Conservation (phyloP, 2,888 invertebrate species). For the Caenorhabditis parvicauda region DNA sequence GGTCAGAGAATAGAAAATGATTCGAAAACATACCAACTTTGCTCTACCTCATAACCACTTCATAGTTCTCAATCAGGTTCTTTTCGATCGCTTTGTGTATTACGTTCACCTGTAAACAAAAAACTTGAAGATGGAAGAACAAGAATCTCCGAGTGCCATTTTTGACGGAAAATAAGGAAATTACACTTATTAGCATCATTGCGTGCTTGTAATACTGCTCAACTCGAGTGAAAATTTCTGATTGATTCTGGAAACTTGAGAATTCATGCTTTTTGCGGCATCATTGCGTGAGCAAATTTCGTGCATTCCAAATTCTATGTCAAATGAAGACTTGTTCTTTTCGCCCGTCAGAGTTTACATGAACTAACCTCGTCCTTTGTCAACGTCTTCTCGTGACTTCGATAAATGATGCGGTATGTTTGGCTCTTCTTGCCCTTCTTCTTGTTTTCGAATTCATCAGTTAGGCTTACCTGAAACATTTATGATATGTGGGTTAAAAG, state of each 20-base stretch:
- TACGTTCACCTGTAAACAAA: conserved; percentile 42
- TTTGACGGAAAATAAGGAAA: not conserved
- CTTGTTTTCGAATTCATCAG: conserved; percentile 83
- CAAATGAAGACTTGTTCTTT: not conserved
- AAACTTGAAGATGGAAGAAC: not conserved
- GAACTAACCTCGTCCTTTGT: conserved; percentile 83
- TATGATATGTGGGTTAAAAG: no score
- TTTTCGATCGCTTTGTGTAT: conserved; percentile 52
- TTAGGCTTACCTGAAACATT: conserved; percentile 58
- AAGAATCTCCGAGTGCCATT: not conserved
- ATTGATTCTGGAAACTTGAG: no score
- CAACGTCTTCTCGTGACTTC: conserved; percentile 85
- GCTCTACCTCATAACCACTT: conserved; percentile 38
- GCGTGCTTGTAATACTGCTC: not conserved
- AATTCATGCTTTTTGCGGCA: no score
- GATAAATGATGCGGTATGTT: conserved; percentile 83
- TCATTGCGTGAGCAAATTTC: not conserved
- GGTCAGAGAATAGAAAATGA: no score
- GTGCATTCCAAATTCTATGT: no score
- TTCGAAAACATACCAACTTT: no score
- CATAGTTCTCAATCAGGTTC: conserved; percentile 34
- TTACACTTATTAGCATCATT: conserved; percentile 6
- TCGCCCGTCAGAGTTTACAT: not conserved
- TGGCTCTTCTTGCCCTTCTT: conserved; percentile 80
- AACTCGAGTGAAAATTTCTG: not conserved